Conservation (phyloP, 2,888 invertebrate species). For the Deroplatys truncata region DNA sequence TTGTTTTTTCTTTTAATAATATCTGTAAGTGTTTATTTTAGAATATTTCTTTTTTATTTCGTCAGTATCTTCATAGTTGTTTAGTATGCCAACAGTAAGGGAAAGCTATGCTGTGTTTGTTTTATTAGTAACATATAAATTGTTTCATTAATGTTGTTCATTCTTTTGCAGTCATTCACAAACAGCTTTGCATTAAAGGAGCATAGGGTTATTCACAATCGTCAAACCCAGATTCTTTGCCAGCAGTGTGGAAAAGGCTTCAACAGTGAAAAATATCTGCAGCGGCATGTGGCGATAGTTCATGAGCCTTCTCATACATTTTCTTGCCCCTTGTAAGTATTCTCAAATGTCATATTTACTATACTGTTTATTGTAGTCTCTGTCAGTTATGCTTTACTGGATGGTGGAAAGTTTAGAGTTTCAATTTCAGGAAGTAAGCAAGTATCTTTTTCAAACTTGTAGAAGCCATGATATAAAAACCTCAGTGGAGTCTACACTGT, state of each 20-base stretch:
- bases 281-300: conserved; percentile 50
- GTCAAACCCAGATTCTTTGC: conserved; percentile 46
- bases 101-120: too few relatives aligned
- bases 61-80: too few relatives aligned
- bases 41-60: background rate
- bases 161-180: conserved; percentile 49
- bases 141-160: too few relatives aligned
- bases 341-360: conserved; percentile 39
- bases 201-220: conserved; percentile 49
- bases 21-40: background rate
- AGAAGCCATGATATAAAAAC: too few relatives aligned
- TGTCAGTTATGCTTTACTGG: background rate
- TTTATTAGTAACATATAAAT: too few relatives aligned
- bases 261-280: conserved; percentile 50
- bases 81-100: too few relatives aligned
- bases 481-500: too few relatives aligned
- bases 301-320: conserved; percentile 45
- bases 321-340: conserved; percentile 50
- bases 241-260: conserved; percentile 51
- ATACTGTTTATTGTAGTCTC: background rate
- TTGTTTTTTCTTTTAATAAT: background rate
- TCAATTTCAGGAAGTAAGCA: background rate
- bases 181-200: conserved; percentile 53
- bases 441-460: background rate
- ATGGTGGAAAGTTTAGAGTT: background rate